Conservation (phyloP, 2,888 invertebrate species). For the Esperia sulphurella region DNA sequence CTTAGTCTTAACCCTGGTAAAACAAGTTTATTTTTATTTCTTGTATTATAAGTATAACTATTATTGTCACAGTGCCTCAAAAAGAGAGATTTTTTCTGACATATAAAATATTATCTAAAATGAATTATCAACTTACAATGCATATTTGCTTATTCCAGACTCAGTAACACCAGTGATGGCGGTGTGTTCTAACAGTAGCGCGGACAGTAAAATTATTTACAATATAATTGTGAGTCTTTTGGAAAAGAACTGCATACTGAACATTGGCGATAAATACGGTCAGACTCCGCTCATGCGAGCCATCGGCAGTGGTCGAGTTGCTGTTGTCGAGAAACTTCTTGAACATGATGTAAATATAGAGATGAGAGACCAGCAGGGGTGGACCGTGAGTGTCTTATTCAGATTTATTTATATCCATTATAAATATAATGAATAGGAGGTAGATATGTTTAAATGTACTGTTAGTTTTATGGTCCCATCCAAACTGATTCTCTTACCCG, state of each 20-base stretch:
- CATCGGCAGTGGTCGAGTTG: slow-evolving; percentile 71
- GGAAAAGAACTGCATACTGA: slow-evolving; percentile 71
- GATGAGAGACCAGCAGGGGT: slow-evolving; percentile 79
- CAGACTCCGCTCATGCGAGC: slow-evolving; percentile 83
- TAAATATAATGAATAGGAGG: too few relatives aligned
- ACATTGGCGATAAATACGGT: slow-evolving; percentile 77
- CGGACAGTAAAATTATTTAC: slow-evolving; percentile 54
- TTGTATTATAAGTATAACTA: too few relatives aligned
- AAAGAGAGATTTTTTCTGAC: too few relatives aligned
- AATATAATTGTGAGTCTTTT: slow-evolving; percentile 73
- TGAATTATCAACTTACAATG: neutral
- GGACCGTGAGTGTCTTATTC: slow-evolving; percentile 74
- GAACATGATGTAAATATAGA: slow-evolving; percentile 75
- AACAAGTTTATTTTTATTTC: too few relatives aligned
- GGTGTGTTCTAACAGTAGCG: slow-evolving; percentile 79
- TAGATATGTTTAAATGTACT: too few relatives aligned
- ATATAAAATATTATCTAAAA: too few relatives aligned
- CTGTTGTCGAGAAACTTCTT: slow-evolving; percentile 74
- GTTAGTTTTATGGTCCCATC: too few relatives aligned
- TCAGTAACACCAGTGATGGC: slow-evolving; percentile 82
- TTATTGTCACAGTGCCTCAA: too few relatives aligned
- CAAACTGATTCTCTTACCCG: too few relatives aligned
- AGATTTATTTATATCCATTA: too few relatives aligned
- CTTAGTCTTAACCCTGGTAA: too few relatives aligned
- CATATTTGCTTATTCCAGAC: slow-evolving; percentile 59